Base-by-base conservation (phyloP, 2,113 vertebrate species). In the Lasiurus cinereus region DNA sequence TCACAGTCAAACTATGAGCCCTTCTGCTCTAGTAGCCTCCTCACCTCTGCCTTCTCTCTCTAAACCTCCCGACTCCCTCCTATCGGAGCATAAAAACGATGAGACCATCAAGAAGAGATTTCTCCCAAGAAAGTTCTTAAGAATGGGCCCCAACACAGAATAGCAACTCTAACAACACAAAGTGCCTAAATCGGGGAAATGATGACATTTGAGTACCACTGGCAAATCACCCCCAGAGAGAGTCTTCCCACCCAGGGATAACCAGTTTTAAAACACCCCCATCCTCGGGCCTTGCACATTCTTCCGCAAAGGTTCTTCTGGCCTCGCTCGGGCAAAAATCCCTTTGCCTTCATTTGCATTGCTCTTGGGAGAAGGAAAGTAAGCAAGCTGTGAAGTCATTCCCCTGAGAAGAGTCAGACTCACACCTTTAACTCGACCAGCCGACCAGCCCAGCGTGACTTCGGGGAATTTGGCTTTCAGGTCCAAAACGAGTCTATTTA, bases 261-360 rank as follows among this genome's bases (percentile, higher is more conserved):
- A 92, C 84, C 95, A 94, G 82, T 92, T 97, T 97, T 92, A 95
- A 96, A 96, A 94, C 29, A 50, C 78, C 85, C 90, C 88, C 85
- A 86, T 96, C 93, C 95, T 97, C 92, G 90, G 74, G 90, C 67
- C 77, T 70, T 43, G 19, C 52, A 19, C 67, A 69, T 50, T 67
- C n/a, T 76, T 56, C 83, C 78, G 70, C 62, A 83, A 50, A 70
- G 80, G 11, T 69, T 64, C 27, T 27, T 84, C 56, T 79, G 94
- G 50, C 62, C 50, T 73, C 15, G 29, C 69, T 88, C 18, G 27
- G 66, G 66, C 77, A 84, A 85, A 94, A 92, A n/a, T 78, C 90
- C 82, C 96, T 92, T 39, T 36, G 5, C 56, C 56, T 77, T 96
- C 50, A 96, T 96, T 97, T 96, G 94, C 91, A 94, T 97, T 70